A percentile compares a stretch with the other conserved stretches of the same genome.
These are phyloP conservation scores for Phyllotreta cruciferae DNA, from an alignment of 2,888 invertebrate species.

Conservation along the genomic window DNA sequence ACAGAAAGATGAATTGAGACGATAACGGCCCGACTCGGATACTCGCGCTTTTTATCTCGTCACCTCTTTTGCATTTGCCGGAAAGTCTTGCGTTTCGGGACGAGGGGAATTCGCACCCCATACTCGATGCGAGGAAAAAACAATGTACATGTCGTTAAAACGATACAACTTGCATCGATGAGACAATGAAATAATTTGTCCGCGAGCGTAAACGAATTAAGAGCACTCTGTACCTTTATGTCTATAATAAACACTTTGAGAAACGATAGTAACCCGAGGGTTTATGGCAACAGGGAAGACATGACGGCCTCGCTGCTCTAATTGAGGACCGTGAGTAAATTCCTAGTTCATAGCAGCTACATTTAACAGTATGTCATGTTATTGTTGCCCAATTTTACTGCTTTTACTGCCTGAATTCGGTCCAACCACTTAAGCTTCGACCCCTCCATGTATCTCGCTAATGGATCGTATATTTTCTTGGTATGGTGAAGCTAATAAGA, in stretches of 20 bases:
- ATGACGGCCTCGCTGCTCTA: conserved; percentile 56
- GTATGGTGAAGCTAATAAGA: conserved; percentile 31
- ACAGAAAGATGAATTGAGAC: conserved; percentile 58
- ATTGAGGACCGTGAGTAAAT: conserved; percentile 60
- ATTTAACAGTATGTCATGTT: conserved; percentile 57
- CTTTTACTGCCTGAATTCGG: conserved; percentile 48
- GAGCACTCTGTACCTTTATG: conserved; percentile 53
- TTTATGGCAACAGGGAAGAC: conserved; percentile 50
- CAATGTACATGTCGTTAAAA: conserved; percentile 2
- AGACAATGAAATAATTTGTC: conserved; percentile 33
- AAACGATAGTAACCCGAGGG: conserved; percentile 44
- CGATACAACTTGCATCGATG: neutral
- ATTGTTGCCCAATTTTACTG: conserved; percentile 50
- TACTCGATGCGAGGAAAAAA: neutral
- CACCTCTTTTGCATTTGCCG: conserved; percentile 29
- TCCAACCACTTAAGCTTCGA: conserved; percentile 33
- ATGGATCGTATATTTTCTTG: conserved; percentile 36
- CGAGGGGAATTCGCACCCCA: neutral
- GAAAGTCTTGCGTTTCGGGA: conserved; percentile 20
- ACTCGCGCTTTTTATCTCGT: conserved; percentile 30
- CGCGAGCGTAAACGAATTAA: conserved; percentile 50
- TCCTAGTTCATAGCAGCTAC: conserved; percentile 59
- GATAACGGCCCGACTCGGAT: conserved; percentile 54
- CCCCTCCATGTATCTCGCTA: conserved; percentile 35
- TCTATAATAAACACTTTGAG: conserved; percentile 51